phyloP scores from a whole-genome alignment of 1,140 invertebrate species.

The Frieseomelitta varia region DNA sequence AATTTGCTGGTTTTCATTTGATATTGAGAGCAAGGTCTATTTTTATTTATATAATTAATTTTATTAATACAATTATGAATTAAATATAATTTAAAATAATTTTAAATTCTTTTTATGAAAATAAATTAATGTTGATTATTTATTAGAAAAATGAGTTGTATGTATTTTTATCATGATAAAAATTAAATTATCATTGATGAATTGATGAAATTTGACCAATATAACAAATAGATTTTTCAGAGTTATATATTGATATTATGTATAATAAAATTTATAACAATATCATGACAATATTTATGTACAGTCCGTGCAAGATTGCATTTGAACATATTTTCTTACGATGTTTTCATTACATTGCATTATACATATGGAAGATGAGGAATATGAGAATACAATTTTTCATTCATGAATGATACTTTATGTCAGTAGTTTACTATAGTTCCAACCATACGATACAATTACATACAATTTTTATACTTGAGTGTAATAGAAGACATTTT shows the following conservation, averaged over 20 bases:
- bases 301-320: neutral
- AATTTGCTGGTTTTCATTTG: conserved; percentile 11
- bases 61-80: neutral
- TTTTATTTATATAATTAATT: neutral
- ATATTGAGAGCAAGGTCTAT: conserved; percentile 50
- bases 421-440: neutral
- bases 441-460: neutral
- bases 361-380: neutral
- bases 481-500: neutral
- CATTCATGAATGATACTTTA: neutral
- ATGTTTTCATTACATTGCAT: neutral
- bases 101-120: too few relatives aligned
- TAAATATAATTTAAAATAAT: neutral
- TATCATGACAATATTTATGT: neutral
- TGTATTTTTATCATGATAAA: neutral
- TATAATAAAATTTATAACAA: neutral
- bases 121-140: too few relatives aligned
- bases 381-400: neutral
- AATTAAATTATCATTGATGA: neutral
- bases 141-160: too few relatives aligned
- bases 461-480: neutral
- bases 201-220: neutral
- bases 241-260: too few relatives aligned
- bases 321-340: neutral
- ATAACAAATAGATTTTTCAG: too few relatives aligned